These are phyloP conservation scores for Phyllostomus discolor DNA, from an alignment of 2,113 vertebrate genomes.

Conservation along the genomic window DNA sequence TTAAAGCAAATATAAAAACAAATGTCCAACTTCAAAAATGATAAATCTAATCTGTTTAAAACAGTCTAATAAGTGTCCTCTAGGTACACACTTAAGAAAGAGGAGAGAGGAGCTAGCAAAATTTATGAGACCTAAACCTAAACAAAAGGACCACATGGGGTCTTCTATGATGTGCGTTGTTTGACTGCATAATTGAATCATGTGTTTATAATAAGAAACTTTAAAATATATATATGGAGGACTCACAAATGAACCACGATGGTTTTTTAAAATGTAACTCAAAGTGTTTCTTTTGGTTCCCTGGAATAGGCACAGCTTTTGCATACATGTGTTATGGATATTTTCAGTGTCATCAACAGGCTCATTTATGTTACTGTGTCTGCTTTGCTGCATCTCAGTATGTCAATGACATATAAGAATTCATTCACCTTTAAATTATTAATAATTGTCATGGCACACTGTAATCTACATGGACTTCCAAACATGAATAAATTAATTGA, in stretches of 20 bases:
- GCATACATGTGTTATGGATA: not conserved
- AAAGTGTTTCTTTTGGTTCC: conserved; percentile 24
- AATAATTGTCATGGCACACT: not conserved
- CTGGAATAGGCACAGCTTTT: not conserved
- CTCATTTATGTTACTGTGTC: not conserved
- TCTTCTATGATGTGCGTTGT: not conserved
- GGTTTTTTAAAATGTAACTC: not conserved
- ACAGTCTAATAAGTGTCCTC: not conserved
- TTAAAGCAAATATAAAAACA: not conserved
- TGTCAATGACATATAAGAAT: not conserved
- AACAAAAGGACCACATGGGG: not conserved
- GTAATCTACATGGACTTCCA: not conserved
- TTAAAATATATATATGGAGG: not conserved
- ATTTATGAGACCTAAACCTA: not conserved
- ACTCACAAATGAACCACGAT: not conserved
- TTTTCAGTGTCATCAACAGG: not conserved
- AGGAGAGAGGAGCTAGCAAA: not conserved
- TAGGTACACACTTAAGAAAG: not conserved
- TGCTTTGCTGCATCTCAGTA: not conserved
- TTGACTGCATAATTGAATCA: not conserved
- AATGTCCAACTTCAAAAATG: not conserved
- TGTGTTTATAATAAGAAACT: not conserved
- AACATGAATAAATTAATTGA: conserved; percentile 36
- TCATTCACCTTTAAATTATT: conserved; percentile 7
- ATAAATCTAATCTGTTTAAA: not conserved